These are phyloP conservation scores for Coptotermes formosanus DNA, from an alignment of 1,140 invertebrate genomes.

Conservation along the genomic window DNA sequence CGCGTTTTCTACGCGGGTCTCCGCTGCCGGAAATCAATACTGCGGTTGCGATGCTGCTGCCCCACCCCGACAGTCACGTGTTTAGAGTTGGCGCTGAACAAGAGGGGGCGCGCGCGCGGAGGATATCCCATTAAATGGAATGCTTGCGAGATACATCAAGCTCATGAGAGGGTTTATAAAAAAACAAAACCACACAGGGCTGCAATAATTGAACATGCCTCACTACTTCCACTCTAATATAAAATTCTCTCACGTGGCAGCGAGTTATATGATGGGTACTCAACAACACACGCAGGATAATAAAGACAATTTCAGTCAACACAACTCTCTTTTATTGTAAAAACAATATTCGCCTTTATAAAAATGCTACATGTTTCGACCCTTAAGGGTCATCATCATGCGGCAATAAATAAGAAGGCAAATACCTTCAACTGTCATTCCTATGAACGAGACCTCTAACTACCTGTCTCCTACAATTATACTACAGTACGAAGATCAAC, in stretches of 20 bases:
- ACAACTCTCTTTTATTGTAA: too few species aligned
- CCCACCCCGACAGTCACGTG: conserved; percentile 17
- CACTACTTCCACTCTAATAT: neutral
- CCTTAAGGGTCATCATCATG: too few species aligned
- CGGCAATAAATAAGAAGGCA: too few species aligned
- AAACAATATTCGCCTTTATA: too few species aligned
- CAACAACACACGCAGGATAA: neutral
- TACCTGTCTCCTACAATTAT: too few species aligned
- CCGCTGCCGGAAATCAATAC: conserved; percentile 34
- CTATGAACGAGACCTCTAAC: too few species aligned
- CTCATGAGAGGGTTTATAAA: conserved; percentile 1
- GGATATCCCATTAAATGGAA: conserved; percentile 8
- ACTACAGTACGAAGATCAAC: too few species aligned
- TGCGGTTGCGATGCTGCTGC: conserved; percentile 30
- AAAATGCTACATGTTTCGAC: too few species aligned
- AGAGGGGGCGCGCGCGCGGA: neutral
- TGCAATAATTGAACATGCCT: neutral
- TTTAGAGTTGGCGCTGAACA: conserved; percentile 3
- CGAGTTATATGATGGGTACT: neutral
- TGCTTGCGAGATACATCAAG: neutral
- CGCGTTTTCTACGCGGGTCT: neutral
- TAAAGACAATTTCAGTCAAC: too few species aligned
- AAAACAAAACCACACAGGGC: neutral
- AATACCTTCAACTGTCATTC: too few species aligned
- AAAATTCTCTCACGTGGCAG: neutral